Conservation (phyloP, 2,797 vertebrate species). For the Novumbra hubbsi region DNA sequence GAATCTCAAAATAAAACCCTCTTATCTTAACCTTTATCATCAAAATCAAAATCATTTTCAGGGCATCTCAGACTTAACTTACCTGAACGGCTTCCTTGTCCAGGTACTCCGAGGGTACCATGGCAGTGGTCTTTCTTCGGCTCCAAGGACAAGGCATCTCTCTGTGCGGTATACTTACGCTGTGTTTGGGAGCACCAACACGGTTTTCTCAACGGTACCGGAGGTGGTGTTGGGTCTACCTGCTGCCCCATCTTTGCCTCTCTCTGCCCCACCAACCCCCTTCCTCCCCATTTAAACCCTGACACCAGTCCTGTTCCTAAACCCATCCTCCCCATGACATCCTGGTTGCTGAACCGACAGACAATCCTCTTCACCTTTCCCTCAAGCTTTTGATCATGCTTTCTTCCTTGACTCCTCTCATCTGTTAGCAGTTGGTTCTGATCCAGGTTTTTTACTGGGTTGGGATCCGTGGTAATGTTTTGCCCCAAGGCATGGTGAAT, state of each 20-base stretch:
- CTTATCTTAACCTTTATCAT: neutral
- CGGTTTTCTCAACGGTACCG: neutral
- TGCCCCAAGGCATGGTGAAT: neutral
- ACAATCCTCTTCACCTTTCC: conserved; percentile 32
- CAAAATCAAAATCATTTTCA: neutral
- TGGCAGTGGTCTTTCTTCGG: neutral
- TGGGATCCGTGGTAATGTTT: neutral
- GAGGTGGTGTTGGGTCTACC: neutral
- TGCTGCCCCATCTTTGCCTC: neutral
- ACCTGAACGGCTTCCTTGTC: conserved; percentile 10
- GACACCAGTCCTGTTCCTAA: neutral
- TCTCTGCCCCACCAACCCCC: neutral
- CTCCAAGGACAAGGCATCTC: neutral
- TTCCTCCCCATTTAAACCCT: neutral
- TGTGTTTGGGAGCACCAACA: neutral
- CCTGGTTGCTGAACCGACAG: conserved; percentile 20
- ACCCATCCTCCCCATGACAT: neutral
- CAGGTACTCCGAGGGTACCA: neutral
- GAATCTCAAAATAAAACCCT: neutral
- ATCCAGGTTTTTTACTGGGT: neutral
- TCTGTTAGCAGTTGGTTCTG: neutral
- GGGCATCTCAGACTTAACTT: neutral
- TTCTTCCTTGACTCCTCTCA: neutral
- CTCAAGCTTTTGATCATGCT: neutral
- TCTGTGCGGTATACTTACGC: neutral